Base-by-base conservation (phyloP, 2,888 invertebrate genomes). In the Eristalis arbustorum region DNA sequence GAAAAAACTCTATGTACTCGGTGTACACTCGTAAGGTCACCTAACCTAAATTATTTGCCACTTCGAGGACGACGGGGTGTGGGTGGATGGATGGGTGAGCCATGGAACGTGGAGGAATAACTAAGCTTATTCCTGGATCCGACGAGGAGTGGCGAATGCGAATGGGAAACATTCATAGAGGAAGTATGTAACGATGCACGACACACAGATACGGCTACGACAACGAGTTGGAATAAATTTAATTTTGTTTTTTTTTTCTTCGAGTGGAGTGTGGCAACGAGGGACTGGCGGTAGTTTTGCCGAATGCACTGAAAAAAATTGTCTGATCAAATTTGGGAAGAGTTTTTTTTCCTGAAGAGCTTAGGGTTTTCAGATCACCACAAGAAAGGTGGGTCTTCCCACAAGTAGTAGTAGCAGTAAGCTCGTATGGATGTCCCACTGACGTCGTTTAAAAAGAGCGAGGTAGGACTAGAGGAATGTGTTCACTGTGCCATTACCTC, bases 1-100 rank as follows among this genome's bases (percentile, higher is more conserved):
- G 57, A 5, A 56, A n/a, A 8, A 59, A 23, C 4, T 57, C 23
- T 56, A 13, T 28, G 23, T 34, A 69, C 49, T 75, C 37, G 66
- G 66, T 31, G 49, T 49, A 49, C 49, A 49, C 66, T 49, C 10
- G 31, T 83, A 73, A 78, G 83, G 83, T 84, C 83, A 73, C 69
- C 64, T 71, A 85, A 81, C 81, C 74, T 77, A 82, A 85, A 81
- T 82, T 81, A 81, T 81, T 69, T 77, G 59, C 40, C 67, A 63
- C 71, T 72, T 67, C 42, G 79, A 79, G 84, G 74, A 69, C 69
- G 49, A 49, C 42, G 4, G 42, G 42, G 23, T 56, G 22, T 68
- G 40, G 23, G 25, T 14, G 37, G 13, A 2, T 5, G 6, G 57
- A 25, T 14, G 37, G 13, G 37, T 5, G 6, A 42, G 4, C 8